Conservation (phyloP, 2,888 invertebrate species). For the Agonopterix heracliana region DNA sequence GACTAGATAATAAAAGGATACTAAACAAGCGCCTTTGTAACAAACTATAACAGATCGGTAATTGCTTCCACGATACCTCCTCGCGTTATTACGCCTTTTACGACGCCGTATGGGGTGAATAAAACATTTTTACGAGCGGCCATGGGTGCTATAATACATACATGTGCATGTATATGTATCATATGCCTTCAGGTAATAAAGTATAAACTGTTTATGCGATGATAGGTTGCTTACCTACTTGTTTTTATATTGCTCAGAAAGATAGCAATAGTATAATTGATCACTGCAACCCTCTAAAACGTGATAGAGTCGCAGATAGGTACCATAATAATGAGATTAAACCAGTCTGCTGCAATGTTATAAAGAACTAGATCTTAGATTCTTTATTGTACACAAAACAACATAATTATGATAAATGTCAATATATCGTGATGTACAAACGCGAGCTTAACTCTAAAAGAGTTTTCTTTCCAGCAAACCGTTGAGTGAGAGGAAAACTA, state of each 20-base stretch:
- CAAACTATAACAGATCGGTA: slow-evolving; percentile 77
- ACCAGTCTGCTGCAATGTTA: too few species aligned
- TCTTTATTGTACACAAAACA: too few species aligned
- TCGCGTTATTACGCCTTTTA: slow-evolving; percentile 76
- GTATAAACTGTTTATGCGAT: slow-evolving; percentile 22
- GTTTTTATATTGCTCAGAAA: neutral
- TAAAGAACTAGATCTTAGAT: too few species aligned
- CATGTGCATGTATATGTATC: slow-evolving; percentile 25
- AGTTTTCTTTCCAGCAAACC: too few species aligned
- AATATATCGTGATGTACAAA: too few species aligned
- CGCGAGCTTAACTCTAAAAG: too few species aligned
- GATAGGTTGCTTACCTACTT: neutral
- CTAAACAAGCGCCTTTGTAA: slow-evolving; percentile 75
- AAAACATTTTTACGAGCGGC: slow-evolving; percentile 76
- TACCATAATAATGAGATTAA: too few species aligned
- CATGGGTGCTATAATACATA: slow-evolving; percentile 69
- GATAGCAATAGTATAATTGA: neutral
- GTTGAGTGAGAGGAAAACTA: too few species aligned
- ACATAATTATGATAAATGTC: too few species aligned
- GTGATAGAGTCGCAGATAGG: too few species aligned
- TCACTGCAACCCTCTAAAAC: too few species aligned
- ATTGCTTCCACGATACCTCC: slow-evolving; percentile 75
- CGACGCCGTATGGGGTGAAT: slow-evolving; percentile 76
- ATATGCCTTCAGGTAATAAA: slow-evolving; percentile 46
- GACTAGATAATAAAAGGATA: slow-evolving; percentile 75